A percentile compares a stretch with the other conserved stretches of the same genome.
These are phyloP conservation scores for Rhagium mordax DNA, from an alignment of 2,888 invertebrate species.

Conservation along the genomic window DNA sequence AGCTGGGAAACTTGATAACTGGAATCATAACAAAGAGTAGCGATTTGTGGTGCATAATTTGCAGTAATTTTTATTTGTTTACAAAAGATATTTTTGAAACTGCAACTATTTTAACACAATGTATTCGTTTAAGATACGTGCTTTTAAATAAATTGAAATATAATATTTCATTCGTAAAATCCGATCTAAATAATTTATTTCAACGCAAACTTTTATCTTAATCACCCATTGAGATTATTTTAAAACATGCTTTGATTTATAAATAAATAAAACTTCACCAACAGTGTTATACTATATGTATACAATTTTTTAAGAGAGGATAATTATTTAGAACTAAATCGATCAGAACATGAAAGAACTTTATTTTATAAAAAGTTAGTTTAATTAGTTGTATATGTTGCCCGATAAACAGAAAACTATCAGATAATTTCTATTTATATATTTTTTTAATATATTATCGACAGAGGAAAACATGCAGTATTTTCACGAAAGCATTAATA, in stretches of 20 bases:
- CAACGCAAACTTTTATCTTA: slow-evolving; percentile 31
- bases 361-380: slow-evolving; percentile 11
- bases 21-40: slow-evolving; percentile 5
- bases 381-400: slow-evolving; percentile 17
- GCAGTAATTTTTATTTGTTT: slow-evolving; percentile 22
- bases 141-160: slow-evolving; percentile 19
- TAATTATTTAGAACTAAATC: slow-evolving; percentile 24
- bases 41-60: slow-evolving; percentile 9
- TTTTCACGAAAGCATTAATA: too few species aligned
- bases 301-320: slow-evolving; percentile 16
- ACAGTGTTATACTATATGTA: slow-evolving; percentile 19
- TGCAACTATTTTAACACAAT: slow-evolving; percentile 24
- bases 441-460: background rate
- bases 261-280: slow-evolving; percentile 33
- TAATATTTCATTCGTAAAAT: slow-evolving; percentile 29
- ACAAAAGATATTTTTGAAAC: slow-evolving; percentile 14
- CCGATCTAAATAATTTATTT: slow-evolving; percentile 34
- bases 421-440: background rate
- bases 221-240: slow-evolving; percentile 30
- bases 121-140: slow-evolving; percentile 22
- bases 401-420: slow-evolving; percentile 16
- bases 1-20: background rate
- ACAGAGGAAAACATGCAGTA: too few species aligned
- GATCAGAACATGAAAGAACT: slow-evolving; percentile 29
- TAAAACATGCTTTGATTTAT: slow-evolving; percentile 27